Evolutionary conservation across 2,113 vertebrate genomes (phyloP), one percentile per base, ranked within the genome.

Genomic region (Lagopus leucura): DNA sequence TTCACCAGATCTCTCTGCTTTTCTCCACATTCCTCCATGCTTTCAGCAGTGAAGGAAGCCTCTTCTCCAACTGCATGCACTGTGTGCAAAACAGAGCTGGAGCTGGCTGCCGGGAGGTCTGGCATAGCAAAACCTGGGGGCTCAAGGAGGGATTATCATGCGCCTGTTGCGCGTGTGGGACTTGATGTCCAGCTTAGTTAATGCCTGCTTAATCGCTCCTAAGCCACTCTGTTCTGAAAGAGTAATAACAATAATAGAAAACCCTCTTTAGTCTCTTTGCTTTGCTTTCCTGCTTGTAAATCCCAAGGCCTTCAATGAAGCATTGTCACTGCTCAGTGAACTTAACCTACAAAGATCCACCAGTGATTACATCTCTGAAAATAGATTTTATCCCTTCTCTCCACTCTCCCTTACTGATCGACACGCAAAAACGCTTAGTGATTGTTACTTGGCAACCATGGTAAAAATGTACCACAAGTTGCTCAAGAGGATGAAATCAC

Each of bases 371-470:
- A 74, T 10, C 80, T 92, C 94, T 95, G 93, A 95, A 96, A 96
- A 96, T 86, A 96, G 95, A 92, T 93, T 94, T 94, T 65, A 94
- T 64, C 91, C 82, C 78, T 95, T 92, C 80, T 54, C 61, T 93
- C 50, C 79, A 80, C 90, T 96, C 13, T 55, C 66, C 76, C 90
- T 89, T 90, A 86, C 93, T 75, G 94, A 92, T 95, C 93, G 64
- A 91, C 94, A 88, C 82, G 90, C 70, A 95, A 95, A 95, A 95
- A 95, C 83, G 82, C 92, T 93, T 94, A 95, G 95, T 89, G 93
- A 95, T 95, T 81, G 94, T 96, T 96, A 97, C 95, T 93, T 97
- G 94, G 95, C 94, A 97, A 97, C 94, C 88, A 85, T 3, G 89
- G 94, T 91, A 96, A 96, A 96, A 96, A 96, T 81, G 93, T 96